These are phyloP conservation scores for Alexandromys fortis DNA, from an alignment of 2,113 vertebrate genomes.

Conservation along the genomic window DNA sequence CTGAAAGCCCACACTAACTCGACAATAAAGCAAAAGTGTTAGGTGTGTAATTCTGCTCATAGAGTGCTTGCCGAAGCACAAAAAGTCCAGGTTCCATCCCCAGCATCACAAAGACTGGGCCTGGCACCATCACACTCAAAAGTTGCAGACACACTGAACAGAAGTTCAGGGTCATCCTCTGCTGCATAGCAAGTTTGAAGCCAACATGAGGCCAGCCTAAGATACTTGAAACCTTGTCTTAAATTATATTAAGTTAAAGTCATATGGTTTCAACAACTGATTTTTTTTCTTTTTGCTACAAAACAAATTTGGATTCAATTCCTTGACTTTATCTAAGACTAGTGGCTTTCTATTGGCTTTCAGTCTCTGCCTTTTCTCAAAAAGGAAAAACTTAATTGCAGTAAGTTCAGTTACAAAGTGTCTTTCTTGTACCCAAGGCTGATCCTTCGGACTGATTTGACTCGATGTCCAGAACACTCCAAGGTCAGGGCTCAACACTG, in stretches of 20 bases:
- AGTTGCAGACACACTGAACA: fast-evolving
- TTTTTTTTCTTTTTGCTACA: background rate
- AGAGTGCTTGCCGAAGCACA: background rate
- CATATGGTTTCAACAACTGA: background rate
- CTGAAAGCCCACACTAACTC: background rate
- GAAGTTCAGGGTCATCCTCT: background rate
- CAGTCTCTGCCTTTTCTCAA: background rate
- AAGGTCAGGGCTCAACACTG: background rate
- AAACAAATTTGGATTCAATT: background rate
- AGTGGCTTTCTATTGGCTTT: background rate
- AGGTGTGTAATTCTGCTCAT: background rate
- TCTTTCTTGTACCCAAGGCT: background rate
- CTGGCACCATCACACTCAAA: background rate
- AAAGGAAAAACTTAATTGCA: background rate
- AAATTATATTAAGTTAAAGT: background rate
- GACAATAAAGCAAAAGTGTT: background rate
- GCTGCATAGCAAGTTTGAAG: background rate
- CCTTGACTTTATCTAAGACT: background rate
- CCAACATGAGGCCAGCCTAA: background rate
- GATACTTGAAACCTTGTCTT: background rate
- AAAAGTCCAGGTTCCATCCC: background rate
- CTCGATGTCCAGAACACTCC: background rate
- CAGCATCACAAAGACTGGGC: background rate
- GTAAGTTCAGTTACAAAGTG: background rate
- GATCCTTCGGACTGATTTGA: background rate